A percentile compares a stretch with the other conserved stretches of the same genome.
These are phyloP conservation scores for Phymanthus crucifer DNA, from an alignment of 92 coral and sea anemone species.

Conservation along the genomic window DNA sequence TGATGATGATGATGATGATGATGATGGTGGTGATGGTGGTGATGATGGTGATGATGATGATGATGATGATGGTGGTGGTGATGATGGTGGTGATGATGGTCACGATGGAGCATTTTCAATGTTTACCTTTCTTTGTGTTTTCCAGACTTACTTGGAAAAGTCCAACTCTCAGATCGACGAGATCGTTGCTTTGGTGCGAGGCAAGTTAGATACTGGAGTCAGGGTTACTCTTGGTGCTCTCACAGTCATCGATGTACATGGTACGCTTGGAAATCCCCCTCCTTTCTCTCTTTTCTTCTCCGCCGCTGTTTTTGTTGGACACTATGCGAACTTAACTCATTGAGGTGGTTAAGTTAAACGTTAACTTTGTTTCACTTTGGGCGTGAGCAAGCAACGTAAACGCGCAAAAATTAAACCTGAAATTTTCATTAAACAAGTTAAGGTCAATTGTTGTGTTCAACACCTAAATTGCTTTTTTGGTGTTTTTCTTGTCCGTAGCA, in stretches of 20 bases:
- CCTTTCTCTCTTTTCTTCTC: neutral
- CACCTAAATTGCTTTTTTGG: neutral
- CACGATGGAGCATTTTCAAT: neutral
- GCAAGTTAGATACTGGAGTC: conserved; percentile 91
- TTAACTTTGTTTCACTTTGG: too few relatives aligned
- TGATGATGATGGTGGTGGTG: neutral
- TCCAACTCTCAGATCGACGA: conserved; percentile 86
- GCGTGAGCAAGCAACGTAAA: too few relatives aligned
- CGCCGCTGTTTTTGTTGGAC: too few relatives aligned
- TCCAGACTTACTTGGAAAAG: conserved; percentile 71
- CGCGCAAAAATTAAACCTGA: too few relatives aligned
- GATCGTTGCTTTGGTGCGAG: conserved; percentile 94
- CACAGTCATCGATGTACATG: conserved; percentile 96
- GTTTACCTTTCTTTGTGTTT: neutral
- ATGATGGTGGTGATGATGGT: neutral
- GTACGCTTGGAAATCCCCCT: conserved; percentile 6
- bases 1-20: too few relatives aligned
- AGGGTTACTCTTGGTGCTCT: conserved; percentile 93
- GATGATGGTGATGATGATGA: too few relatives aligned
- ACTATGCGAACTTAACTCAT: too few relatives aligned
- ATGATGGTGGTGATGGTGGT: too few relatives aligned
- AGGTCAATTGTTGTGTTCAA: too few relatives aligned
- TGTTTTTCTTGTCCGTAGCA: conserved; percentile 37
- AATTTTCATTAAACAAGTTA: too few relatives aligned
- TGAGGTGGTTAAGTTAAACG: too few relatives aligned